Evolutionary conservation across 2,797 vertebrate species (phyloP).

Genomic region (Manis pentadactyla): DNA sequence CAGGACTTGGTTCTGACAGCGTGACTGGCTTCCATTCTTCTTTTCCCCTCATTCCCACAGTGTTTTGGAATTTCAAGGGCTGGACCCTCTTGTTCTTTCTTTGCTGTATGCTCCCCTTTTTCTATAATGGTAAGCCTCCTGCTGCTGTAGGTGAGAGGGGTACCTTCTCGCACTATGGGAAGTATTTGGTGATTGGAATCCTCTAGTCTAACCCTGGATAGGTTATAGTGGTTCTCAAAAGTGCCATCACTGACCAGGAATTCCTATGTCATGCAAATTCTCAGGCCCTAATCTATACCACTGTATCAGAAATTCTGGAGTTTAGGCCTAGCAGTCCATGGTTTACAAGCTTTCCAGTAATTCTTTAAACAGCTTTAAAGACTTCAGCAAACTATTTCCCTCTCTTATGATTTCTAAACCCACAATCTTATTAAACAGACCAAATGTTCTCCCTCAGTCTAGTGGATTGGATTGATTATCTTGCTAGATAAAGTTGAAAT

Average conservation of each 20-base stretch:
- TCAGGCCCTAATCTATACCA: background rate
- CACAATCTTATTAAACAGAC: background rate
- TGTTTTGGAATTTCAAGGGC: background rate
- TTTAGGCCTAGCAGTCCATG: background rate
- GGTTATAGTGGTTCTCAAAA: background rate
- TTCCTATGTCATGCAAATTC: background rate
- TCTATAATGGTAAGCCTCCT: background rate
- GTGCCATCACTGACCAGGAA: background rate
- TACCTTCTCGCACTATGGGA: background rate
- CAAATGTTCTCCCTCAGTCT: background rate
- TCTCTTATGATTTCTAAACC: background rate
- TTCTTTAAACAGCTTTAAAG: background rate
- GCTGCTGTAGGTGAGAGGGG: background rate
- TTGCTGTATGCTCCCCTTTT: background rate
- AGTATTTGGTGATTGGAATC: background rate
- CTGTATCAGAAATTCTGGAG: background rate
- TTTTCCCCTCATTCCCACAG: background rate
- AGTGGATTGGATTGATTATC: constrained; percentile 5
- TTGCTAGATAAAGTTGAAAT: background rate
- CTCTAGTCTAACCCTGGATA: background rate
- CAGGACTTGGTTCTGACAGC: background rate
- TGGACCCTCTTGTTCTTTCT: background rate
- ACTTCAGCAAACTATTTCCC: background rate
- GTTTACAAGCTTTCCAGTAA: background rate
- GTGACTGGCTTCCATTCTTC: background rate